Base-by-base conservation (phyloP, 1,140 invertebrate species). In the Formica exsecta region DNA sequence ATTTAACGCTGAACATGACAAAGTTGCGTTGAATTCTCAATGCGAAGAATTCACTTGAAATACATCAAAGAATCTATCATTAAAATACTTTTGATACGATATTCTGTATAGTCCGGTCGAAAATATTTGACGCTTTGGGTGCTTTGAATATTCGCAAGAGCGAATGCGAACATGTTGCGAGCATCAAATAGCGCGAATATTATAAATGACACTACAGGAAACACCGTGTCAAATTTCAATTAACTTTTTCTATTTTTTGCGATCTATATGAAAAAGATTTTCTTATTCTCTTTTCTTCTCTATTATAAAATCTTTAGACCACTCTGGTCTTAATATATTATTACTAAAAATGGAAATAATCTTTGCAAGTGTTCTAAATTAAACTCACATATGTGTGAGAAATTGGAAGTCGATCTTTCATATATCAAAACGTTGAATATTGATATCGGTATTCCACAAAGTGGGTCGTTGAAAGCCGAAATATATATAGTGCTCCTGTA, bases 71-170 rank as follows among this genome's bases (percentile, higher is more conserved):
- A 83, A 74, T 83, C 57, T 29, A 68, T 74, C 79, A 61, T 44
- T 74, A 74, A 81, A 83, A 83, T 83, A 62, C 29, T 73, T 83
- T 74, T 44, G 38, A 44, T 51, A 68, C 57, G 66, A 36, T 62
- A 74, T 19, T 7, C 36, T 83, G 68, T 74, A 41, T 74, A 73
- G 38, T n/a, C 38, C 54, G 68, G 36, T 62, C 68, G 66, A 57
- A 83, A 83, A 83, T 83, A 83, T 83, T 83, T 74, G 70, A 73
- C 79, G 79, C 41, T 74, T 74, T 61, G 68, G 68, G 68, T 83
- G 79, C 68, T 25, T 73, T 54, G 66, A 83, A 83, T 83, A 83
- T 83, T 83, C 68, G 29, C 32, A 70, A 38, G 11, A 74, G 68
- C 79, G 68, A 25, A 73, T 61, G 38, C 79, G 38, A 61, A 54